Evolutionary conservation across 2,113 vertebrate species (phyloP).

Genomic region (Ammodytes marinus): DNA sequence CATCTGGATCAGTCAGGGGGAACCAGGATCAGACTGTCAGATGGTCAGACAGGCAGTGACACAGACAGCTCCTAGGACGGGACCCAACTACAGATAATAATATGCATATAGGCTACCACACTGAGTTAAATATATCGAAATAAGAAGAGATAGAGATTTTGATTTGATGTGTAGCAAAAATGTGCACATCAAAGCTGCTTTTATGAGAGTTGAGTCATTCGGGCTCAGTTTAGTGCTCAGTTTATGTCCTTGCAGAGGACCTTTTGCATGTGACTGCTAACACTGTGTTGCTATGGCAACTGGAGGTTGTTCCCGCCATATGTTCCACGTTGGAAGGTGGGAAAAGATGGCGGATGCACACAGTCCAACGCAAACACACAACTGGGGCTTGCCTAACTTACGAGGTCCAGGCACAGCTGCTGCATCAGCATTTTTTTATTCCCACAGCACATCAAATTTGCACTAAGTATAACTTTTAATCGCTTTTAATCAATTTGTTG

Average conservation of each 20-base stretch:
- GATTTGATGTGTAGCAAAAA: background rate
- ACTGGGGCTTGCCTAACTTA: slow-evolving; percentile 1
- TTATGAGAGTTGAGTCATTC: slow-evolving; percentile 1
- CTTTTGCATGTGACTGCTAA: slow-evolving; percentile 66
- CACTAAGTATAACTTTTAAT: no score
- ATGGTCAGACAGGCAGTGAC: slow-evolving; percentile 22
- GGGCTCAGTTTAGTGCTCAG: slow-evolving; percentile 22
- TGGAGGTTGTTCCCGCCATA: slow-evolving; percentile 71
- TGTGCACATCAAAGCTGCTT: background rate
- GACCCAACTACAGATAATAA: background rate
- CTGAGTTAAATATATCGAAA: background rate
- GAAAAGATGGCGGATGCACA: slow-evolving; percentile 27
- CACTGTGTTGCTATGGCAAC: slow-evolving; percentile 82
- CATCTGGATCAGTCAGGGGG: slow-evolving; percentile 54
- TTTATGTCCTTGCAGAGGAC: slow-evolving; percentile 42
- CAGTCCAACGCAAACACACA: slow-evolving; percentile 35
- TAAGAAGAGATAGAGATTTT: background rate
- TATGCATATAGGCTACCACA: background rate
- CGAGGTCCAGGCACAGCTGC: background rate
- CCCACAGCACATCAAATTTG: no score
- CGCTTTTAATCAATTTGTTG: no score
- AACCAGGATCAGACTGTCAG: slow-evolving; percentile 45
- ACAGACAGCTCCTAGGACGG: slow-evolving; percentile 10
- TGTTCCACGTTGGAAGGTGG: slow-evolving; percentile 63
- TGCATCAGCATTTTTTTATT: no score